Evolutionary conservation across 1,140 invertebrate genomes (phyloP).

Genomic region (Rhopalosiphum maidis): DNA sequence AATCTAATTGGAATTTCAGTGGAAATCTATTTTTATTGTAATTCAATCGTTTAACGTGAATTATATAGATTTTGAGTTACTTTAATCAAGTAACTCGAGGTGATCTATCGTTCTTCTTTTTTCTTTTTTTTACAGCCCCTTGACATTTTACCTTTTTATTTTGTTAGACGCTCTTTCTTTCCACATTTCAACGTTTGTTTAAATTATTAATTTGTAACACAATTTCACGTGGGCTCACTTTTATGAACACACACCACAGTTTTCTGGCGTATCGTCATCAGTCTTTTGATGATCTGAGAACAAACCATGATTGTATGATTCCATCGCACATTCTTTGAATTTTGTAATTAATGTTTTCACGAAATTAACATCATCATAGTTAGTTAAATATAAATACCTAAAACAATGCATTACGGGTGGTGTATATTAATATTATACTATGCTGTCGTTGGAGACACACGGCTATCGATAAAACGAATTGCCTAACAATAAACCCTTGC

Average conservation of each 20-base stretch:
- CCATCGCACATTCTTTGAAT: not conserved
- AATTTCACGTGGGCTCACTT: not conserved
- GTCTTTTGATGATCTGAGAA: not conserved
- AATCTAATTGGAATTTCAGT: not conserved
- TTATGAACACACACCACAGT: not conserved
- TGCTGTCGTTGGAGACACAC: not conserved
- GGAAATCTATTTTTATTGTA: not conserved
- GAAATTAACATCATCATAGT: not conserved
- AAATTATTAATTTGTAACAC: not conserved
- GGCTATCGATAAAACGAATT: conserved; percentile 27
- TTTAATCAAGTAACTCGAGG: not conserved
- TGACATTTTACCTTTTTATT: not conserved
- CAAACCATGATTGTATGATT: not conserved
- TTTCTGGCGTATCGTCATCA: not conserved
- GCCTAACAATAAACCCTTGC: conserved; percentile 34
- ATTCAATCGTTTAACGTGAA: too few relatives aligned
- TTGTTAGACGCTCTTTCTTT: not conserved
- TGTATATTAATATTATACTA: not conserved
- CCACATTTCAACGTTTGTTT: not conserved
- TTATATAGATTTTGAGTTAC: not conserved
- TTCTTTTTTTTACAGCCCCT: not conserved
- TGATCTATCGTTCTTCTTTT: not conserved
- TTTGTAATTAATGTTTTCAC: not conserved
- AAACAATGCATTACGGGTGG: not conserved
- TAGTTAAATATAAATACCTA: not conserved